These are phyloP conservation scores for Nineta flava DNA, from an alignment of 2,888 invertebrate species.

Conservation along the genomic window DNA sequence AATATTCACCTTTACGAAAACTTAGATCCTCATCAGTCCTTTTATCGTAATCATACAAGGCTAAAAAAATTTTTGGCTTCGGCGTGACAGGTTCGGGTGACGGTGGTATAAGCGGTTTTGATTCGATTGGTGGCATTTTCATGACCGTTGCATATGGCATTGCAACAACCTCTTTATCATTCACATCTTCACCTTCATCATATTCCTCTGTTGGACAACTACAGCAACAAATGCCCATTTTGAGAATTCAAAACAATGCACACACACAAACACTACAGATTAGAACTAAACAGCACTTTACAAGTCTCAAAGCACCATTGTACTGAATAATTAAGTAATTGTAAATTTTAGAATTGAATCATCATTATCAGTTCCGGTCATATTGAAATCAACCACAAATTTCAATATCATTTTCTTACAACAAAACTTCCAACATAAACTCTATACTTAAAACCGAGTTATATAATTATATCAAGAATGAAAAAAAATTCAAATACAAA, in stretches of 20 bases:
- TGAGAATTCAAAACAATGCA: no score
- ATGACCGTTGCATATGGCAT: constrained; percentile 47
- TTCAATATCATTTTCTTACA: no score
- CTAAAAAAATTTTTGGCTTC: constrained; percentile 87
- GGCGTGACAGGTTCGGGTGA: constrained; percentile 40
- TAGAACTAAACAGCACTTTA: neutral
- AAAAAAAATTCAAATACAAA: no score
- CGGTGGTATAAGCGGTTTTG: constrained; percentile 41
- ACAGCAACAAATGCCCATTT: constrained; percentile 79
- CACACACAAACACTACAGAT: constrained; percentile 8
- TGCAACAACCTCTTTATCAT: constrained; percentile 26
- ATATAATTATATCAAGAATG: no score
- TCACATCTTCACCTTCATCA: constrained; percentile 17
- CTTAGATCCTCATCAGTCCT: constrained; percentile 97
- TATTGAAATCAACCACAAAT: no score
- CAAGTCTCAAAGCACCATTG: no score
- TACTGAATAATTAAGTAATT: no score
- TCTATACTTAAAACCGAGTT: no score
- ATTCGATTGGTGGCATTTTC: constrained; percentile 58
- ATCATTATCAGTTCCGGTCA: no score
- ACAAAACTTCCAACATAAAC: no score
- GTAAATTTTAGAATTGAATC: no score
- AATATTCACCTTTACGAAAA: constrained; percentile 96
- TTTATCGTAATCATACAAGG: constrained; percentile 97
- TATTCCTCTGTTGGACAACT: constrained; percentile 46